Evolutionary conservation across 2,797 vertebrate species (phyloP), one percentile per base, ranked within the genome.

Genomic region (Tachyglossus aculeatus): DNA sequence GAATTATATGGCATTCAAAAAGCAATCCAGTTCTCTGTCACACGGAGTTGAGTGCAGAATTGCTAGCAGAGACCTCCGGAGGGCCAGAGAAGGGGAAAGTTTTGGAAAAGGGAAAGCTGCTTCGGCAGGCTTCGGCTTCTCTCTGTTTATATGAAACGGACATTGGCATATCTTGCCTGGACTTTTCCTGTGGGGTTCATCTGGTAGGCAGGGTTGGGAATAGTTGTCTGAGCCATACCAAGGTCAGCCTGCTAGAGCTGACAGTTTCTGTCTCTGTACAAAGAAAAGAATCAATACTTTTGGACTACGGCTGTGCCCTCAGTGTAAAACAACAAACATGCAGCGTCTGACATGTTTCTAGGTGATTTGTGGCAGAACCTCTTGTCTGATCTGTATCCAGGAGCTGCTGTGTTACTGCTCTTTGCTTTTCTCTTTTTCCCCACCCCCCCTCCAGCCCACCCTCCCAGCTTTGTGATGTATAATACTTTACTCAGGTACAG

Each of bases 251-350:
- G 95, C 95, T 95, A 94, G 87, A 94, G 95, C 95, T 98, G 97
- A 97, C 96, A 96, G 95, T 96, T 98, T 95, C 95, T 96, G 96
- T 95, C 95, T 98, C 94, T 90, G 93, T 95, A 96, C 96, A 96
- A 98, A 93, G 96, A 91, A 94, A 95, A 95, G 95, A 98, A 98
- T 98, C 96, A 97, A 97, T 98, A 98, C 95, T 96, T 96, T 95
- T 90, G 96, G 96, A 98, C 96, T 96, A 96, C 96, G 95, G 96
- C 95, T 94, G 93, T 96, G 95, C 96, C 95, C 96, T 97, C 93
- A 88, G 96, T 96, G 96, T 96, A 96, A 94, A 96, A 96, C 96
- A 97, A 96, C 95, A 94, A 94, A 95, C 93, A 94, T 90, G 91
- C 92, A 90, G 91, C 85, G 92, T 90, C 94, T 95, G 94, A 94